phyloP scores from a whole-genome alignment of 30 jellyfish, hydroid and myxozoan genomes.

The Rhopilema esculentum region DNA sequence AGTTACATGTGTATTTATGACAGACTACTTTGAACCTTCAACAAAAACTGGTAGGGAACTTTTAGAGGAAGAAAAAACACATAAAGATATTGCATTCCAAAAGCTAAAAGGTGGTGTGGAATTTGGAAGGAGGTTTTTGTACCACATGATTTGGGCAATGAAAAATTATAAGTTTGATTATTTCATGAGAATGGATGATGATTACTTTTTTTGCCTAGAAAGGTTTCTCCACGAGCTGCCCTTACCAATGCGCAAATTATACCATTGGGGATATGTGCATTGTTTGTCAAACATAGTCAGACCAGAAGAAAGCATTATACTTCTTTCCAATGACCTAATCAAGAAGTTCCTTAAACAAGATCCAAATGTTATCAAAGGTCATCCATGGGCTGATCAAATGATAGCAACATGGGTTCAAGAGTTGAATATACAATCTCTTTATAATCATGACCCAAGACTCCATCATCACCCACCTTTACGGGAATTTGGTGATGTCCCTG shows the following conservation, averaged over 20 bases:
- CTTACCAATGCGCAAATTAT: slow-evolving; percentile 22
- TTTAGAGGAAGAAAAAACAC: slow-evolving; percentile 18
- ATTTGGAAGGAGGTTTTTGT: slow-evolving; percentile 85
- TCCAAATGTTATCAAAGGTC: slow-evolving; percentile 46
- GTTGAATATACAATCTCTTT: slow-evolving; percentile 28
- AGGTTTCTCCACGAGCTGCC: slow-evolving; percentile 45
- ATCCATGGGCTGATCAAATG: slow-evolving; percentile 83
- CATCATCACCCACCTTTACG: slow-evolving; percentile 84
- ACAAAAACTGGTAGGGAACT: slow-evolving; percentile 5
- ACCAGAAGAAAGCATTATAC: slow-evolving; percentile 78
- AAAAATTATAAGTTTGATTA: slow-evolving; percentile 77
- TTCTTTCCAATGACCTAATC: slow-evolving; percentile 55
- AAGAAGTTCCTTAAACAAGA: slow-evolving; percentile 51
- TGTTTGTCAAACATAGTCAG: slow-evolving; percentile 41
- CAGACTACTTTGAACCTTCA: slow-evolving; percentile 47
- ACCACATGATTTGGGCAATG: slow-evolving; percentile 88
- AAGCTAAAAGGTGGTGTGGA: slow-evolving; percentile 77
- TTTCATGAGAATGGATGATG: slow-evolving; percentile 88
- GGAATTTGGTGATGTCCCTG: slow-evolving; percentile 27
- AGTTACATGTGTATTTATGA: slow-evolving; percentile 73
- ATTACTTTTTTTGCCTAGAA: slow-evolving; percentile 76
- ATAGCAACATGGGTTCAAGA: slow-evolving; percentile 66
- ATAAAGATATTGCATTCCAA: slow-evolving; percentile 77
- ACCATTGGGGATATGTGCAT: slow-evolving; percentile 72
- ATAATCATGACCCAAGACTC: slow-evolving; percentile 74